phyloP scores from a whole-genome alignment of 2,888 invertebrate genomes.

The Saturnia pavonia region DNA sequence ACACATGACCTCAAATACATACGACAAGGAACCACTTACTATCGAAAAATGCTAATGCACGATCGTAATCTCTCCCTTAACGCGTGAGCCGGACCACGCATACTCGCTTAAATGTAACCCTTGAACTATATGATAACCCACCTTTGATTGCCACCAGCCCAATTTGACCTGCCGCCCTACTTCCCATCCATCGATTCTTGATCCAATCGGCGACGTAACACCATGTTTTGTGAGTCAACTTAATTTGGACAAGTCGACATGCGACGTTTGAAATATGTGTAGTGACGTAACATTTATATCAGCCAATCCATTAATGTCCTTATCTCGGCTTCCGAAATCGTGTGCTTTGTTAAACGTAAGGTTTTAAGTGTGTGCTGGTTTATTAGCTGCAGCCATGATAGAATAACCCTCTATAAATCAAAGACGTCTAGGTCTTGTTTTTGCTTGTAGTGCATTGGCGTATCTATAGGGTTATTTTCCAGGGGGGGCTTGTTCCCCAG shows the following conservation, averaged over 20 bases:
- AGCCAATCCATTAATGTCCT: constrained; percentile 79
- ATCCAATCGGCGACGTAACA: not conserved
- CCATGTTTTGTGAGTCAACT: constrained; percentile 34
- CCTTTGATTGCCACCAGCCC: constrained; percentile 48
- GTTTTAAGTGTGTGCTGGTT: constrained; percentile 54
- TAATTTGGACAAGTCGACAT: constrained; percentile 54
- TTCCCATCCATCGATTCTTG: not conserved
- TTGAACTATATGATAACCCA: constrained; percentile 75
- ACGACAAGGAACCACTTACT: constrained; percentile 51
- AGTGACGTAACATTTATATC: constrained; percentile 81
- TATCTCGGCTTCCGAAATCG: constrained; percentile 78
- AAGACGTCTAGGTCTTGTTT: not conserved
- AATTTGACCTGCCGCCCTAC: constrained; percentile 38
- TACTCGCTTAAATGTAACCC: constrained; percentile 74
- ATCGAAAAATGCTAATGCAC: constrained; percentile 75
- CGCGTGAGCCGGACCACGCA: constrained; percentile 77
- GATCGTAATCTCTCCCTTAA: constrained; percentile 67
- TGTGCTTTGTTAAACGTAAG: constrained; percentile 55
- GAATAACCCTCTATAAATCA: not conserved
- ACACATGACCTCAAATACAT: constrained; percentile 77
- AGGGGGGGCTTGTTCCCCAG: too few species aligned
- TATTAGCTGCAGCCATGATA: constrained; percentile 68
- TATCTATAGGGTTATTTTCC: not conserved
- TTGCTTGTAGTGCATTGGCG: not conserved
- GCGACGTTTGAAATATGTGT: constrained; percentile 78